Base-by-base conservation (phyloP, 2,888 invertebrate genomes). In the Callyntrura sp. region DNA sequence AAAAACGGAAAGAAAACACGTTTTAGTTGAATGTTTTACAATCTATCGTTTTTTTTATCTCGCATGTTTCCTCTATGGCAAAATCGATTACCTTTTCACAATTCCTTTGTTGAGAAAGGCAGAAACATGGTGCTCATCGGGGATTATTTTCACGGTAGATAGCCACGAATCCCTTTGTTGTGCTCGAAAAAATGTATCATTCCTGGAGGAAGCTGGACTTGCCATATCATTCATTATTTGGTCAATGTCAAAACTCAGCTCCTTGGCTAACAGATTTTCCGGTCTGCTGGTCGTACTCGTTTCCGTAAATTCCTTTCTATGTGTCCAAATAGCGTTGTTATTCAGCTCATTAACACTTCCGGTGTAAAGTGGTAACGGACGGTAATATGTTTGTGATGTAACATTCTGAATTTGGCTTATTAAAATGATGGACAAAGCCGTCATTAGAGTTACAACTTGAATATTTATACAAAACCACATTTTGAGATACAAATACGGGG, bases 91-190 rank as follows among this genome's bases (percentile, higher is more conserved):
- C 93, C 92, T 85, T 90, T 92, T 92, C 12, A 90, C 82, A 65
- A 92, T 82, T 3, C 93, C 93, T 88, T 90, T 91, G 70, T 91
- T 92, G 57, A 93, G 91, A 90, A 91, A 93, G 8, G 92, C 91
- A 9, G 92, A 92, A n/a, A 93, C 93, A 60, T 92, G 92, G 79
- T 92, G 93, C 73, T 91, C 87, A 68, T 93, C 92, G 0, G 93
- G 93, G 70, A 93, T 91, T 43, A 92, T 91, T 85, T 92, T 91
- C 48, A 91, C 88, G 3, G 65, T 90, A 11, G 91, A 86, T 25
- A 91, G 45, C 78, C 89, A 90, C 0, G 90, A 87, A 60, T 83
- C 83, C 35, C 84, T 86, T 43, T 86, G 86, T 62, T 90, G 85
- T 1, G 85, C 90, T 20, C 90, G 70, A 55, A 90, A 86, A 17